A percentile compares a stretch with the other conserved stretches of the same genome.
Evolutionary conservation across 2,888 invertebrate species (phyloP).

Genomic region (Encarsia formosa): DNA sequence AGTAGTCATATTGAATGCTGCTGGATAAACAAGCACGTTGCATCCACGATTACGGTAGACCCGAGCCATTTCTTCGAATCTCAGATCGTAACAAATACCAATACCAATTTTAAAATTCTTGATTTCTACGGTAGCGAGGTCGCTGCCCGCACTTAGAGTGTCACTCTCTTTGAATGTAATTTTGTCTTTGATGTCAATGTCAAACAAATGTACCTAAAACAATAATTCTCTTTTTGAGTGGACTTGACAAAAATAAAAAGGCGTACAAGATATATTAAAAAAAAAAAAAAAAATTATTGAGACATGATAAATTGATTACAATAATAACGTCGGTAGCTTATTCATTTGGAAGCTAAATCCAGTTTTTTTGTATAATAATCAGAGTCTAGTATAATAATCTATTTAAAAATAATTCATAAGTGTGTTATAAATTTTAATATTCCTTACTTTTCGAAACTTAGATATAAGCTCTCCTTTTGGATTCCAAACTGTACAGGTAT

Average conservation of each 20-base stretch:
- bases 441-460: conserved; percentile 74
- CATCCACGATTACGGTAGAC: conserved; percentile 68
- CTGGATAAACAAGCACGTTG: conserved; percentile 84
- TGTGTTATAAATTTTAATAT: too few relatives aligned
- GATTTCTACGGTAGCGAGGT: conserved; percentile 69
- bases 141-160: conserved; percentile 70
- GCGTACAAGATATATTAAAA: too few relatives aligned
- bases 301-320: too few relatives aligned
- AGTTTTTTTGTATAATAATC: too few relatives aligned
- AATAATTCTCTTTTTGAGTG: too few relatives aligned
- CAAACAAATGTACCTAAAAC: conserved; percentile 83
- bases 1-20: conserved; percentile 94
- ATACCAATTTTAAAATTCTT: conserved; percentile 75
- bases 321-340: too few relatives aligned
- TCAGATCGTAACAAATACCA: conserved; percentile 92
- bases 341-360: too few relatives aligned
- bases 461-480: conserved; percentile 73
- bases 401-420: too few relatives aligned
- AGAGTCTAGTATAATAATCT: too few relatives aligned
- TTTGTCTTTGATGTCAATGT: conserved; percentile 89
- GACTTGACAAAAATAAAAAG: too few relatives aligned
- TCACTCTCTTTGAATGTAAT: conserved; percentile 93
- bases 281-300: too few relatives aligned
- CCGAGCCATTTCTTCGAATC: conserved; percentile 85
- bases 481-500: conserved; percentile 86